These are phyloP conservation scores for Hemitrygon akajei DNA, from an alignment of 2,797 vertebrate species.

Conservation along the genomic window DNA sequence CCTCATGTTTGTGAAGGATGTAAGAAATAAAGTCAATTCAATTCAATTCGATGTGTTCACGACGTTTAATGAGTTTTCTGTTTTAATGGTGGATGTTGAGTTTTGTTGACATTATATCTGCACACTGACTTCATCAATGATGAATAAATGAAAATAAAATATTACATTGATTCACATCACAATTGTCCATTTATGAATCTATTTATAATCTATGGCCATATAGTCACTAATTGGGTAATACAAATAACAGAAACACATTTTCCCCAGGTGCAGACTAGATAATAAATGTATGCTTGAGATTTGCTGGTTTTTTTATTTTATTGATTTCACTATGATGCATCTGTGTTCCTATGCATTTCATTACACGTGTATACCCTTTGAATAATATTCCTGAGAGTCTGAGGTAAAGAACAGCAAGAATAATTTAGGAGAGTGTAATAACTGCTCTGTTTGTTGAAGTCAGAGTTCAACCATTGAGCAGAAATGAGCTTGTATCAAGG, in stretches of 20 bases:
- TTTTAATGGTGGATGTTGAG: neutral
- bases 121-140: too few relatives aligned
- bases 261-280: neutral
- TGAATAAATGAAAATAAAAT: too few relatives aligned
- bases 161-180: too few relatives aligned
- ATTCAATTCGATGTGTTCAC: neutral
- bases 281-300: neutral
- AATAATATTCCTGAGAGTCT: neutral
- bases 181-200: too few relatives aligned
- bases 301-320: neutral
- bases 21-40: too few relatives aligned
- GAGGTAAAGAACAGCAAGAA: neutral
- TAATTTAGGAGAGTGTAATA: slow-evolving; percentile 10
- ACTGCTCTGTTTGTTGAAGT: neutral
- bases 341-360: neutral
- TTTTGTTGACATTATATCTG: neutral
- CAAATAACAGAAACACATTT: neutral
- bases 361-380: neutral
- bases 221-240: too few relatives aligned
- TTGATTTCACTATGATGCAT: neutral
- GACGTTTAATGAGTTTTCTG: neutral
- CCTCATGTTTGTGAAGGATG: too few relatives aligned
- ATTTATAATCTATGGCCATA: too few relatives aligned
- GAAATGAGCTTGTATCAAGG: slow-evolving; percentile 6
- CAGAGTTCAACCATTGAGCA: slow-evolving; percentile 23